A percentile compares a stretch with the other conserved stretches of the same genome.
These are phyloP conservation scores for Acronicta alni DNA, from an alignment of 2,888 invertebrate genomes.

Conservation along the genomic window DNA sequence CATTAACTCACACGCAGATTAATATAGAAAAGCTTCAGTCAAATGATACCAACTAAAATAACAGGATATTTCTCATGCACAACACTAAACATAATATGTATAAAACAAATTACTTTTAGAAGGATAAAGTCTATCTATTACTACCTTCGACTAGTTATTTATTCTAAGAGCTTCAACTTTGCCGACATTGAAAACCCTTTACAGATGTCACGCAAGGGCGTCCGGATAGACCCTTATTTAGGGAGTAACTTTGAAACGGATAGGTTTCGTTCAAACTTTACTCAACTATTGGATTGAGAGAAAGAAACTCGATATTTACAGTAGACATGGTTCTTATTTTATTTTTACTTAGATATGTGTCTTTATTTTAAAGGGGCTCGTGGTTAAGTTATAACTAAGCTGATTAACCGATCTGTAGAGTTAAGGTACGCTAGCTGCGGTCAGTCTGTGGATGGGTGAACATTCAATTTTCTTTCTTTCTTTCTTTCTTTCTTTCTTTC, in stretches of 20 bases:
- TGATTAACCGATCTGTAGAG: too few relatives aligned
- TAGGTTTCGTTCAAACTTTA: conserved; percentile 58
- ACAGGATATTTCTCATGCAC: too few relatives aligned
- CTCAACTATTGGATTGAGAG: conserved; percentile 53
- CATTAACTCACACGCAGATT: too few relatives aligned
- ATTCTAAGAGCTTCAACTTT: conserved; percentile 59
- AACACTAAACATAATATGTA: too few relatives aligned
- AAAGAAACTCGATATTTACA: conserved; percentile 46
- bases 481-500: too few relatives aligned
- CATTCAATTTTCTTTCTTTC: too few relatives aligned
- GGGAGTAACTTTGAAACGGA: conserved; percentile 73
- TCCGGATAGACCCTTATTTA: conserved; percentile 64
- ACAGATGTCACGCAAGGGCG: conserved; percentile 63
- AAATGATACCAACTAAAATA: too few relatives aligned
- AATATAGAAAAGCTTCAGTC: too few relatives aligned
- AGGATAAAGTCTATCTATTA: conserved; percentile 28
- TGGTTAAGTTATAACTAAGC: too few relatives aligned
- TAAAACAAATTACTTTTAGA: neutral
- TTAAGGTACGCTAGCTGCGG: too few relatives aligned
- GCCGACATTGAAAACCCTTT: conserved; percentile 73
- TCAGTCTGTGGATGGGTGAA: too few relatives aligned
- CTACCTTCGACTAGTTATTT: conserved; percentile 53
- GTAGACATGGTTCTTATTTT: conserved; percentile 14
- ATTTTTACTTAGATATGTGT: neutral
- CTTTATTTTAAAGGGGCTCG: neutral